Conservation (phyloP, 2,888 invertebrate species). For the Xestia sexstrigata region DNA sequence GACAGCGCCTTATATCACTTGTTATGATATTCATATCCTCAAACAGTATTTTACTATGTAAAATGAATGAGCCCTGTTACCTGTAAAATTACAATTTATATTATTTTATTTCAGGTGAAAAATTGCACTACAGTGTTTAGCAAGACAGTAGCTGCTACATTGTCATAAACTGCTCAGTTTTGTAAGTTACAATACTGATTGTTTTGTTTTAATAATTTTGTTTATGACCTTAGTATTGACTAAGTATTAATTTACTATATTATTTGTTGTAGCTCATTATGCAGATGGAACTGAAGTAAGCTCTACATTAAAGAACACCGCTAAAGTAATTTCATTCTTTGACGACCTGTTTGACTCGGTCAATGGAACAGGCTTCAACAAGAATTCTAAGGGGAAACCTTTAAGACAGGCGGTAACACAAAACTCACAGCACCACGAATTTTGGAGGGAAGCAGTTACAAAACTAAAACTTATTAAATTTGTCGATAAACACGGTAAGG, state of each 20-base stretch:
- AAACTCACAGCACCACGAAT: not conserved
- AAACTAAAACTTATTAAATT: not conserved
- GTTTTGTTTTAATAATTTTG: too few species aligned
- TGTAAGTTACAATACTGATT: not conserved
- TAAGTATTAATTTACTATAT: not conserved
- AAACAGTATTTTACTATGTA: too few species aligned
- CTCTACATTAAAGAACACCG: not conserved
- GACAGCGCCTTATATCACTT: too few species aligned
- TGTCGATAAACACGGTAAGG: not conserved
- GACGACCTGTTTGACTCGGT: not conserved
- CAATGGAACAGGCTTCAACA: too few species aligned
- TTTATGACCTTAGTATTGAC: conserved; percentile 5
- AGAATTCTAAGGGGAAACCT: too few species aligned
- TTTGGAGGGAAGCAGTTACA: not conserved
- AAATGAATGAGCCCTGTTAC: not conserved
- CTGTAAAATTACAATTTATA: not conserved
- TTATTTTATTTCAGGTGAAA: conserved; percentile 13
- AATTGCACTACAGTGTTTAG: conserved; percentile 1
- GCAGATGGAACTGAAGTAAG: not conserved
- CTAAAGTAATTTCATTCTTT: not conserved
- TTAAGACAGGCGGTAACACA: not conserved
- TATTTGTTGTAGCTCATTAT: not conserved
- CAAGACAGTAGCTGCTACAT: conserved; percentile 14
- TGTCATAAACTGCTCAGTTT: conserved; percentile 6
- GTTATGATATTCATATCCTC: not conserved